Conservation (phyloP, 1,140 invertebrate species). For the Apis mellifera region Amel_HAv3.1 CM009932.2:6580501-6581000, state of each 20-base stretch:
- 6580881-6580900: conserved; percentile 37
- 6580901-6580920: conserved; percentile 37
- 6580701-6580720: not conserved
- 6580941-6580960: conserved; percentile 45
- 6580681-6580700: not conserved
- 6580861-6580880: not conserved
- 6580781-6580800: conserved; percentile 8
- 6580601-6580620: no score
- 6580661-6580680: no score
- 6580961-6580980: conserved; percentile 37
- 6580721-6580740: not conserved
- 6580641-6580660: no score
- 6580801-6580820: not conserved
- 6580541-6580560: no score
- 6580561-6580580: no score
- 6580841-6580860: conserved; percentile 11
- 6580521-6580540: no score
- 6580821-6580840: not conserved
- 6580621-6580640: no score
- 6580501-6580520: no score
- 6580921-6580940: conserved; percentile 41
- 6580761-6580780: not conserved
- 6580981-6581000: conserved; percentile 13
- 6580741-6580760: not conserved
- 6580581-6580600: no score